A percentile compares a stretch with the other conserved stretches of the same genome.
Conservation (phyloP, 1,140 invertebrate genomes). For the Diabrotica undecimpunctata region DNA sequence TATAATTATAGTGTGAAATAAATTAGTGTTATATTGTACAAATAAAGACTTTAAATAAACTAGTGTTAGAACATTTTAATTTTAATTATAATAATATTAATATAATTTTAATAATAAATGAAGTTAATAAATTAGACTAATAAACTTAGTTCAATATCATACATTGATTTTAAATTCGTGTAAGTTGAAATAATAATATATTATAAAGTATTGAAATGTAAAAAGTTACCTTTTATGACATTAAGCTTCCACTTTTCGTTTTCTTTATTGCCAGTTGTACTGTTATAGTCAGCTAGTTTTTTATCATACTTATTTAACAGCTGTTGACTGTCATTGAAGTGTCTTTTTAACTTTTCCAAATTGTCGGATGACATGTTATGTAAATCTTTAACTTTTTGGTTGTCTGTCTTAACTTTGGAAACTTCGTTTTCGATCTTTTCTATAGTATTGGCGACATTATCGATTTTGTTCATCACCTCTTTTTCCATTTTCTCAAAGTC, state of each 20-base stretch:
- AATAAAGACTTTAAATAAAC: no score
- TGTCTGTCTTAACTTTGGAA: conserved; percentile 43
- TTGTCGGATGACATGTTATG: conserved; percentile 38
- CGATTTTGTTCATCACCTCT: conserved; percentile 55
- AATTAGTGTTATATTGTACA: no score
- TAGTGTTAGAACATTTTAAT: no score
- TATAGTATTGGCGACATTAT: conserved; percentile 53
- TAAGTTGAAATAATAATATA: no score
- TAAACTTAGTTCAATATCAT: no score
- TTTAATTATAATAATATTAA: no score
- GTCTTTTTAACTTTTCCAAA: conserved; percentile 41
- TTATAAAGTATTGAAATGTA: no score
- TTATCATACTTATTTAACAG: conserved; percentile 54
- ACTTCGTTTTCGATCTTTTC: conserved; percentile 53
- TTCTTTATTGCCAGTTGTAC: conserved; percentile 45
- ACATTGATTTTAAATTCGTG: no score
- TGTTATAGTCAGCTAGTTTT: conserved; percentile 54
- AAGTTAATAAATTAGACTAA: no score
- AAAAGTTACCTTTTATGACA: conserved; percentile 32
- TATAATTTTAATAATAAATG: no score
- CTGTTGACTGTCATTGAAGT: conserved; percentile 47
- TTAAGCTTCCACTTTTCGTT: conserved; percentile 52
- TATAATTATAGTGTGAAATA: no score
- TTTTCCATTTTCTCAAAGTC: conserved; percentile 52
- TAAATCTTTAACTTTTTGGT: conserved; percentile 39